These are phyloP conservation scores for Varanus salvator DNA, from an alignment of 2,113 vertebrate genomes.

Conservation along the genomic window DNA sequence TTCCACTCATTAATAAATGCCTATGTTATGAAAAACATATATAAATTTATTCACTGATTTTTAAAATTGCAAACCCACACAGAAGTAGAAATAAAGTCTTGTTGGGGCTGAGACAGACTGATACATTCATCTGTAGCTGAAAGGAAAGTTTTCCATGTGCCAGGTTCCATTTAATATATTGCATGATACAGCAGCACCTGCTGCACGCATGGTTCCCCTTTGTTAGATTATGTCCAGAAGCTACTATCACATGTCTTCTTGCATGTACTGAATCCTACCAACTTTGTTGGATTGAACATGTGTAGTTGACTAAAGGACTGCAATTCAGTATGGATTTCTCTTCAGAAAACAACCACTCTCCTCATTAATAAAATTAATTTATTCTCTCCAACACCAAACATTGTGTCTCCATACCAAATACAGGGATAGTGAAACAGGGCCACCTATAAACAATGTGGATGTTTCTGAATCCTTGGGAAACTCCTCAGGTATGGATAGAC, in stretches of 20 bases:
- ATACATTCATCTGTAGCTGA: too few species aligned
- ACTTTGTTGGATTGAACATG: neutral
- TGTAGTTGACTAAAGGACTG: neutral
- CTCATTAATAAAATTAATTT: neutral
- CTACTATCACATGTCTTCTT: neutral
- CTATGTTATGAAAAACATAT: too few species aligned
- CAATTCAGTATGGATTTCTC: neutral
- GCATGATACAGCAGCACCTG: neutral
- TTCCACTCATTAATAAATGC: too few species aligned
- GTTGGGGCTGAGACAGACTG: too few species aligned
- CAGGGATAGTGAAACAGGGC: neutral
- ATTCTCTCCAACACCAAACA: neutral
- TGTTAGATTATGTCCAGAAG: neutral
- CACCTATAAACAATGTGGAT: neutral
- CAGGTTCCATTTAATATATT: neutral
- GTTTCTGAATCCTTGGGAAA: neutral
- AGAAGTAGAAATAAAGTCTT: too few species aligned
- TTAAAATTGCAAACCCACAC: too few species aligned
- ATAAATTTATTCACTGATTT: too few species aligned
- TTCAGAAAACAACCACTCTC: neutral
- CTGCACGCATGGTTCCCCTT: neutral
- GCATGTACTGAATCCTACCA: neutral
- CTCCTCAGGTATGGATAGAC: neutral
- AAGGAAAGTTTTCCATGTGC: neutral
- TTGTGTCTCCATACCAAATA: neutral